Base-by-base conservation (phyloP, 2,888 invertebrate species). In the Eupithecia vulgata region DNA sequence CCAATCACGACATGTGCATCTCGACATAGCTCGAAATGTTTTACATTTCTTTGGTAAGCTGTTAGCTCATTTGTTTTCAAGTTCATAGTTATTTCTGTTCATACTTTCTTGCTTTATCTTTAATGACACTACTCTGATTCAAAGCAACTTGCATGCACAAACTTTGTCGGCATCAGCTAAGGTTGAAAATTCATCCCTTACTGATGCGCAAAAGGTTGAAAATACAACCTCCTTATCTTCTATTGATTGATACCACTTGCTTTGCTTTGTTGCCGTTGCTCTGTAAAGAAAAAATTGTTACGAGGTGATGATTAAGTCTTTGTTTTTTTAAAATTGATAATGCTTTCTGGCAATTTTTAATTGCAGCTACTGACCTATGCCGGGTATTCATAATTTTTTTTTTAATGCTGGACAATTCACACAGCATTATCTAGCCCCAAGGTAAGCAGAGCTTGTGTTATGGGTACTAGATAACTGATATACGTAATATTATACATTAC, bases 121-220 rank as follows among this genome's bases (percentile, higher is more conserved):
- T 30, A 15, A 5, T 35, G 5, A 42, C n/a, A 30, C 37, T 34
- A 52, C 66, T 74, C 68, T 68, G 68, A 62, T 68, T n/a, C 17
- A 30, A 68, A 68, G 12, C 40, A 59, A 71, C 48, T 65, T 48
- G 42, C 45, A 65, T n/a, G 17, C n/a, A 48, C 48, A 71, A 48
- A 71, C 74, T 68, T 74, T 71, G 59, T 59, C 59, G 21, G 25
- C 25, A 37, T 34, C 52, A 61, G n/a, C 48, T 30, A 62, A 74
- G 61, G 68, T 61, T 66, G n/a, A 68, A 68, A 30, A 71, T 25
- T 65, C n/a, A 62, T 67, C 67, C 67, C 57, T 66, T 71, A 48
- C 62, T 15, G n/a, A 37, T 67, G 61, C 71, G 62, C 13, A 57
- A 67, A 71, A 48, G 68, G 78, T 75, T 72, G 34, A 74, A 64